Percentiles rank a stretch among this genome's conserved stretches.
Conservation (phyloP, 1,140 invertebrate genomes). For the Philopotamus ludificatus region DNA sequence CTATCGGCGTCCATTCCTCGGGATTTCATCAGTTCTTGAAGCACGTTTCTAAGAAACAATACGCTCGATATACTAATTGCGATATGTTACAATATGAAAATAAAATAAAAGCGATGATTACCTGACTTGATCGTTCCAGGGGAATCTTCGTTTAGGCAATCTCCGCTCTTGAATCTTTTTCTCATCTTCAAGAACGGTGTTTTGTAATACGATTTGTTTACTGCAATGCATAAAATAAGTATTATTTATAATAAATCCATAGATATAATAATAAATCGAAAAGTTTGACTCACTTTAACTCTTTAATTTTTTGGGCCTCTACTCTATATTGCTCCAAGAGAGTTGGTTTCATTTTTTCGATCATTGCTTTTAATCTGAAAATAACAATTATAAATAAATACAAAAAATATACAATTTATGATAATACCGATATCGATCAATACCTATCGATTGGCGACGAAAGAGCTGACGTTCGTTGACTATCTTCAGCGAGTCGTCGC, state of each 20-base stretch:
- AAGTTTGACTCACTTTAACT: slow-evolving; percentile 34
- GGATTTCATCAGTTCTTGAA: slow-evolving; percentile 41
- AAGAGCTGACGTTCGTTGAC: neutral
- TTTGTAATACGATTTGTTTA: slow-evolving; percentile 45
- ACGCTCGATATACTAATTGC: too few species aligned
- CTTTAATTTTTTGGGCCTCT: slow-evolving; percentile 46
- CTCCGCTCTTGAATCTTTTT: slow-evolving; percentile 44
- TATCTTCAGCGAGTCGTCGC: slow-evolving; percentile 32
- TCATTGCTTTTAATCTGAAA: slow-evolving; percentile 52
- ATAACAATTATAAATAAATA: neutral
- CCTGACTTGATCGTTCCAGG: slow-evolving; percentile 46
- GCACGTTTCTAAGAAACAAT: slow-evolving; percentile 42
- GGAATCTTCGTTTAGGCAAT: slow-evolving; percentile 52
- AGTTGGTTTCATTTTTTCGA: slow-evolving; percentile 50
- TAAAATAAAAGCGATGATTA: slow-evolving; percentile 5
- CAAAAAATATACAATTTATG: neutral
- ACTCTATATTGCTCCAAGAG: slow-evolving; percentile 52
- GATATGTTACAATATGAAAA: neutral
- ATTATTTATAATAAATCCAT: neutral
- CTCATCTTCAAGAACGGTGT: slow-evolving; percentile 33
- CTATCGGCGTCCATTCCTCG: slow-evolving; percentile 30
- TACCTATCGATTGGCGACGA: slow-evolving; percentile 8
- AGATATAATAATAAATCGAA: neutral
- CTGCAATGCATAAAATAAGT: slow-evolving; percentile 39
- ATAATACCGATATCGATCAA: neutral